Conservation (phyloP, 2,888 invertebrate genomes). For the Sphaeridia pumilis region DNA sequence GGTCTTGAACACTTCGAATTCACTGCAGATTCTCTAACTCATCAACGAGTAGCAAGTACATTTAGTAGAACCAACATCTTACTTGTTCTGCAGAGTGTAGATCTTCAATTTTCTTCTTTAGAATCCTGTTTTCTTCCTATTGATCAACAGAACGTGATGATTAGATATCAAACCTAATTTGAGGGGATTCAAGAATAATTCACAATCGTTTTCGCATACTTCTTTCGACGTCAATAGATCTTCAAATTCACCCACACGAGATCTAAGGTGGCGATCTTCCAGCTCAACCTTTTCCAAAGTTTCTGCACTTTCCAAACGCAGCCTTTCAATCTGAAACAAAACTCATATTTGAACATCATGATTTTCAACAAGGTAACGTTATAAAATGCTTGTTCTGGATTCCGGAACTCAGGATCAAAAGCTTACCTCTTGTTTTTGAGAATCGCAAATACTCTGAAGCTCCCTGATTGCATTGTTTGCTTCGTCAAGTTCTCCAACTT, state of each 20-base stretch:
- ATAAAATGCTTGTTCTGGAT: too few species aligned
- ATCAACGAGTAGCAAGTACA: too few species aligned
- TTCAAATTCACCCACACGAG: constrained; percentile 24
- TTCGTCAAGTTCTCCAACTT: constrained; percentile 37
- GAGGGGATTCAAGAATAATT: not conserved
- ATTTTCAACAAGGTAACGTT: not conserved
- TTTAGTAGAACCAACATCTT: too few species aligned
- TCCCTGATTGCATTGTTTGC: constrained; percentile 43
- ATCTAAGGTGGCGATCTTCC: constrained; percentile 22
- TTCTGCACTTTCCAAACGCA: constrained; percentile 18
- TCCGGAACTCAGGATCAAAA: too few species aligned
- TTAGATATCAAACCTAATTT: too few species aligned
- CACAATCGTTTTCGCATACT: constrained; percentile 19
- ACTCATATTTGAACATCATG: not conserved
- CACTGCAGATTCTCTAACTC: too few species aligned
- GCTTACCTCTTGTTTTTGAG: constrained; percentile 52
- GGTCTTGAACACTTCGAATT: too few species aligned
- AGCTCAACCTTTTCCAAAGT: constrained; percentile 23
- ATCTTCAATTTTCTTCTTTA: too few species aligned
- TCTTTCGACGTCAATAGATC: constrained; percentile 25
- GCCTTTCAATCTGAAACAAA: constrained; percentile 25
- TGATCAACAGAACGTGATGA: not conserved
- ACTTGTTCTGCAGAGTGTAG: too few species aligned
- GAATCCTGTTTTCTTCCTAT: constrained; percentile 22
- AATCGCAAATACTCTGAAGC: constrained; percentile 47